Percentiles rank a stretch among this genome's conserved stretches.
phyloP scores from a whole-genome alignment of 2,113 vertebrate species.

The Neolamprologus toae region DNA sequence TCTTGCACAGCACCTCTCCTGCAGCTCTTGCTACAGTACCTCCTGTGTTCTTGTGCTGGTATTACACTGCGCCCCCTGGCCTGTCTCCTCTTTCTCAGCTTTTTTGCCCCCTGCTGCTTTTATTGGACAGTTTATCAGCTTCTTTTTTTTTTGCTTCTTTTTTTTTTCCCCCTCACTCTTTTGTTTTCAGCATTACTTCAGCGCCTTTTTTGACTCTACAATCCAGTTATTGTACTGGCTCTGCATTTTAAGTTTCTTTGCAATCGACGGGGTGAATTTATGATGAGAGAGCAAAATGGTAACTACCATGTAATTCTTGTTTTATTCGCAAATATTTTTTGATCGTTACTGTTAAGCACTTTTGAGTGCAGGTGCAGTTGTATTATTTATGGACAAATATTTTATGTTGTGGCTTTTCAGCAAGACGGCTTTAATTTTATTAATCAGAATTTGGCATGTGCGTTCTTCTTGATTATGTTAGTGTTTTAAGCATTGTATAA shows the following conservation, averaged over 20 bases:
- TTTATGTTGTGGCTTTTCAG: neutral
- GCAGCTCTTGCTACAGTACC: slow-evolving; percentile 61
- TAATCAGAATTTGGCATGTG: neutral
- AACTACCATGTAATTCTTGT: slow-evolving; percentile 58
- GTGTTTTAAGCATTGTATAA: neutral
- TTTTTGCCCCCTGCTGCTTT: slow-evolving; percentile 33
- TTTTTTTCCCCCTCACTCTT: neutral
- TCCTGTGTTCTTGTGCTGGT: slow-evolving; percentile 65
- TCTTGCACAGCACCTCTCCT: slow-evolving; percentile 44
- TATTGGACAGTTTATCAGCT: slow-evolving; percentile 54
- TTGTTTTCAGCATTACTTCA: slow-evolving; percentile 24
- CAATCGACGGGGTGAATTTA: slow-evolving; percentile 65
- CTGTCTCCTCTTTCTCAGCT: slow-evolving; percentile 36
- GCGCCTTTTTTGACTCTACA: slow-evolving; percentile 34
- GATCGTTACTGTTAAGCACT: neutral
- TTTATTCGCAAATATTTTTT: slow-evolving; percentile 9
- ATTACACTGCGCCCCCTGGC: slow-evolving; percentile 50
- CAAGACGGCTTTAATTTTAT: neutral
- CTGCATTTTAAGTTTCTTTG: slow-evolving; percentile 45
- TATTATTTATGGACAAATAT: neutral
- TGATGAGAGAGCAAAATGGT: slow-evolving; percentile 78
- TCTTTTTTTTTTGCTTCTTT: slow-evolving; percentile 20
- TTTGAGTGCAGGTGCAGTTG: neutral
- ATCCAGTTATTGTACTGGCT: slow-evolving; percentile 25
- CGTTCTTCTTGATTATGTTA: neutral